Base-by-base conservation (phyloP, 2,113 vertebrate species). In the Caranx ignobilis region DNA sequence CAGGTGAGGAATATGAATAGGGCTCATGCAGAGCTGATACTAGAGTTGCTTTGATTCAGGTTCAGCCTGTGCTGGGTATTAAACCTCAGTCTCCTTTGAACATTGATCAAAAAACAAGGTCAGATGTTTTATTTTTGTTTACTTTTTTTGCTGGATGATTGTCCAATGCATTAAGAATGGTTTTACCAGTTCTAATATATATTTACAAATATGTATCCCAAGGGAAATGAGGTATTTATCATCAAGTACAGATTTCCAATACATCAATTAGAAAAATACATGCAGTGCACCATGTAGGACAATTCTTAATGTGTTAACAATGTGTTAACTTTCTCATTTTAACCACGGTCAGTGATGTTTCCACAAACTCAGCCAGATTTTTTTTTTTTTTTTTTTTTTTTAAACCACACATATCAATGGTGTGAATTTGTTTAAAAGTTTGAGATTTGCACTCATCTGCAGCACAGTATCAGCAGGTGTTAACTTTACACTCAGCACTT, bases 391-490 rank as follows among this genome's bases (percentile, higher is more conserved):
- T 68, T 63, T 48, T 35, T 26, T 26, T 26, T 26, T 26, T 26
- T 26, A 26, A 26, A 34, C 3, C 37, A 16, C 13, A 57, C 7
- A 61, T 75, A 34, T 66, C 59, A 50, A 15, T 35, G 31, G 63
- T 4, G 39, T 47, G 16, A 79, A 35, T 43, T 45, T 18, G 32
- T 52, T 73, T 8, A 45, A 72, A 79, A 75, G 54, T 69, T 71
- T 57, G 41, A 64, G 43, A 65, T 34, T 31, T 43, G 4, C 37
- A 16, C 41, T 41, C 48, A 68, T 65, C 55, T 65, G 32, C 32
- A 74, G 15, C 39, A 3, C 34, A 11, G 41, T 61, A 60, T 62
- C 85, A 90, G 90, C 75, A 86, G 79, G 81, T 84, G 86, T 61
- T 66, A 76, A 75, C 86, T 82, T 86, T 62, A 83, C 83, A 70